Percentiles rank a stretch among this genome's conserved stretches.
phyloP scores from a whole-genome alignment of 2,888 invertebrate species.

The Liopterus haemorrhoidalis region DNA sequence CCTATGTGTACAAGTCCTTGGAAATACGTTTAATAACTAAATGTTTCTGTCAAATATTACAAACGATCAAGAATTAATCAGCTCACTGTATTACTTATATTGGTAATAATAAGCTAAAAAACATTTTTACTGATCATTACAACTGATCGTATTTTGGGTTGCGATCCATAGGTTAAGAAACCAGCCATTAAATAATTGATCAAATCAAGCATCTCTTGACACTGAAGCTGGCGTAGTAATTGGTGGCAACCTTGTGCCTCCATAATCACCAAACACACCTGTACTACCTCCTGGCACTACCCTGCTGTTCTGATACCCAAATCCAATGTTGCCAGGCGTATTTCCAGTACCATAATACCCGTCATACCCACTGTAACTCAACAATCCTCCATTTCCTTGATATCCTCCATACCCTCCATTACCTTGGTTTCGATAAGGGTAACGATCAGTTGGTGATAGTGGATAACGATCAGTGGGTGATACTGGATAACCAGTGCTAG shows the following conservation, averaged over 20 bases:
- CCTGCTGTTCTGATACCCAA: conserved; percentile 18
- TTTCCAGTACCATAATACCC: conserved; percentile 18
- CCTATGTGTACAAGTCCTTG: too few species aligned
- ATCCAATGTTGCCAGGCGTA: conserved; percentile 18
- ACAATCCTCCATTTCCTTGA: conserved; percentile 18
- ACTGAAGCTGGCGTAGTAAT: conserved; percentile 18
- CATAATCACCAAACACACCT: too few species aligned
- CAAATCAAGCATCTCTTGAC: conserved; percentile 21
- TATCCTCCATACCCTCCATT: conserved; percentile 21
- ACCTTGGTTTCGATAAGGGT: conserved; percentile 8
- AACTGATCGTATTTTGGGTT: too few species aligned
- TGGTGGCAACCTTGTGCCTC: conserved; percentile 7
- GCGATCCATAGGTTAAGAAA: too few species aligned
- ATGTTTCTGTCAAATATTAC: too few species aligned
- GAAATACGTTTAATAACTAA: too few species aligned
- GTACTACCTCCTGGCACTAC: conserved; percentile 6
- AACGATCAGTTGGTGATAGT: conserved; percentile 2
- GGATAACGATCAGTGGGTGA: conserved; percentile 12
- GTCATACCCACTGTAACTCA: conserved; percentile 18
- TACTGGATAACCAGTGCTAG: conserved; percentile 1
- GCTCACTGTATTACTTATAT: too few species aligned
- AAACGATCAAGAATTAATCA: too few species aligned
- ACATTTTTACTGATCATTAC: too few species aligned
- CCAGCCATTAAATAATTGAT: too few species aligned
- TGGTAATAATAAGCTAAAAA: too few species aligned